Base-by-base conservation (phyloP, 2,888 invertebrate genomes). In the Pristionchus maxplancki region DNA sequence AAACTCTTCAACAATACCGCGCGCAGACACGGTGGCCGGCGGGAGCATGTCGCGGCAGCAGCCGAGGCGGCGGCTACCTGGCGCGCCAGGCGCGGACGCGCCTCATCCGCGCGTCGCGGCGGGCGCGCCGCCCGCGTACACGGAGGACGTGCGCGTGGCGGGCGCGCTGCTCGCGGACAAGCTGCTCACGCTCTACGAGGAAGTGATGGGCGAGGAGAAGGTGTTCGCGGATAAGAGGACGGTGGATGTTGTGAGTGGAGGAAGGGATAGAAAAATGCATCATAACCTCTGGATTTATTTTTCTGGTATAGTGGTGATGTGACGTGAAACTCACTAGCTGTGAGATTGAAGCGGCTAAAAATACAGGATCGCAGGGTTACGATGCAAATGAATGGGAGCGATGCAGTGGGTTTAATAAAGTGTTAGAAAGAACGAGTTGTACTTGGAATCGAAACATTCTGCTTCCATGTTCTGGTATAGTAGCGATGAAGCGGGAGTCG, bases 101-200 rank as follows among this genome's bases (percentile, higher is more conserved):
- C 48, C n/a, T 2, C 20, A 20, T 50, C 82, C 53, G 53, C n/a
- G n/a, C 50, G 28, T 37, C 15, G 1, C 17, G 37, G 50, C 74
- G 87, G n/a, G 53, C 74, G 31, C 34, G 8, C 74, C 88, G 67
- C 88, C 88, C 40, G 91, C 89, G 24, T 92, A 92, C 89, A 92
- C 93, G 31, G 93, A 93, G 58, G 93, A 93, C 88, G 91, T 93
- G 64, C 91, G 92, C 40, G 91, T 93, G 37, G 92, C 92, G 6
- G 92, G 92, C 24, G 85, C 90, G 11, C 85, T 93, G 78, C 82
- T 92, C 50, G 90, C 89, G 40, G 92, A 92, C 87, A 89, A 90
- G 71, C 88, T 93, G 15, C 88, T 85, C 15, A 89, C 87, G 31
- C 48, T 93, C 24, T 90, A 89, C 78, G 93, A 92, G 31, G 53